Evolutionary conservation across 35 echinoderm and acorn worm species (phyloP), one percentile per base, ranked within the genome.

Genomic region (Heliocidaris erythrogramma): DNA sequence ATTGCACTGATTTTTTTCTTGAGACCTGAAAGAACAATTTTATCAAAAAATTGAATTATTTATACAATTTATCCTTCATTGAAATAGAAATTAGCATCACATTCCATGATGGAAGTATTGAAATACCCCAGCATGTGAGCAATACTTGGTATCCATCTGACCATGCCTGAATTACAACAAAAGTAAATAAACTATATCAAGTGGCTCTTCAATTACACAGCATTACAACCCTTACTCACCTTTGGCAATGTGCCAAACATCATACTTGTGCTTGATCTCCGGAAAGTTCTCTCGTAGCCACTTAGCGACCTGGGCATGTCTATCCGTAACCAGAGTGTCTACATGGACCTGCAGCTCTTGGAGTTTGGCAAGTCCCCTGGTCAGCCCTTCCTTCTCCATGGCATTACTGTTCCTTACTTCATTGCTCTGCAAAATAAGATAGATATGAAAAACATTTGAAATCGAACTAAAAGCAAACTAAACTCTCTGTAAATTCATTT

Each of bases 1-100:
- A 95, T 2, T 49, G 94, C 96, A 30, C 0, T 42, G 29, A 97
- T 48, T 85, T 97, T 95, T 85, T 91, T 97, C 21, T 92, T 49
- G 13, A 92, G 5, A 2, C 59, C 59, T 61, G 59, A 2, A 18
- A 61, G 2, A 7, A 12, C 10, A 61, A n/a, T n/a, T n/a, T n/a
- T n/a, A n/a, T n/a, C n/a, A n/a, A n/a, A n/a, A n/a, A n/a, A n/a
- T n/a, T n/a, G n/a, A n/a, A n/a, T n/a, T n/a, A n/a, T n/a, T n/a
- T n/a, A n/a, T n/a, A n/a, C 49, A 50, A 50, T 50, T 5, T 9
- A 50, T 50, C 49, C 49, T 50, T 50, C 9, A 50, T 50, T 50
- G 9, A 50, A 50, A 50, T 50, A n/a, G 49, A 5, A 50, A 9
- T 50, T 5, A 50, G 49, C 49, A 50, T 50, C 49, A 50, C 49